Conservation (phyloP, 2,113 vertebrate genomes). For the Elanoides forficatus region DNA sequence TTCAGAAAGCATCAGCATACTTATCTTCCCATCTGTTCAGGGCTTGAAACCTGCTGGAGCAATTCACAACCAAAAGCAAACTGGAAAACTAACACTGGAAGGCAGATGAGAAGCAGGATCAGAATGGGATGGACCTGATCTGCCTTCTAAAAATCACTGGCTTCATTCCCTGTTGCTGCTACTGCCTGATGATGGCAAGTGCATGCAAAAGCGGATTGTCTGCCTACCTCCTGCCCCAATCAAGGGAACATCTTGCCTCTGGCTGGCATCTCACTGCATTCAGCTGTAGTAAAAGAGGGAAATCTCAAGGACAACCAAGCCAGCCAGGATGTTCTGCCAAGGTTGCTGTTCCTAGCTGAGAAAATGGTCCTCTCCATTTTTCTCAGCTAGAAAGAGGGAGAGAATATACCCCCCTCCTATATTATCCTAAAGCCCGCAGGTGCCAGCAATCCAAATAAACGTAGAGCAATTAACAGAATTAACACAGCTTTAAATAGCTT, state of each 20-base stretch:
- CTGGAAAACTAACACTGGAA: neutral
- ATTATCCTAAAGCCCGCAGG: slow-evolving; percentile 75
- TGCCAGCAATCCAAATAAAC: slow-evolving; percentile 80
- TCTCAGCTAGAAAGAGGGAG: slow-evolving; percentile 36
- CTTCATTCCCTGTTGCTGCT: neutral
- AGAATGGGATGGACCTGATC: neutral
- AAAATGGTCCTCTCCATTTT: slow-evolving; percentile 46
- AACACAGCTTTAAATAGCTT: slow-evolving; percentile 83
- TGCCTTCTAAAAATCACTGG: neutral
- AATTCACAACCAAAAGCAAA: neutral
- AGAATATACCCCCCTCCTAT: neutral
- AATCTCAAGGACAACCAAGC: slow-evolving; percentile 52
- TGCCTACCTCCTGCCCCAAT: neutral
- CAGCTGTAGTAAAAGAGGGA: slow-evolving; percentile 35
- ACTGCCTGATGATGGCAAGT: neutral
- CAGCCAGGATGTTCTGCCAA: slow-evolving; percentile 48
- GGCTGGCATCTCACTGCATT: slow-evolving; percentile 9
- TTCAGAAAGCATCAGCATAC: neutral
- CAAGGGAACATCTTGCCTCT: slow-evolving; percentile 12
- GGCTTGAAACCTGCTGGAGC: neutral
- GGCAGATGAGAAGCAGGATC: neutral
- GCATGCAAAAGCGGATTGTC: neutral
- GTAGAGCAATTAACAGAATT: slow-evolving; percentile 82
- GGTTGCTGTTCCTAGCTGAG: slow-evolving; percentile 44
- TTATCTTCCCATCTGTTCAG: neutral